Conservation (phyloP, 1,140 invertebrate species). For the Aphis gossypii region DNA sequence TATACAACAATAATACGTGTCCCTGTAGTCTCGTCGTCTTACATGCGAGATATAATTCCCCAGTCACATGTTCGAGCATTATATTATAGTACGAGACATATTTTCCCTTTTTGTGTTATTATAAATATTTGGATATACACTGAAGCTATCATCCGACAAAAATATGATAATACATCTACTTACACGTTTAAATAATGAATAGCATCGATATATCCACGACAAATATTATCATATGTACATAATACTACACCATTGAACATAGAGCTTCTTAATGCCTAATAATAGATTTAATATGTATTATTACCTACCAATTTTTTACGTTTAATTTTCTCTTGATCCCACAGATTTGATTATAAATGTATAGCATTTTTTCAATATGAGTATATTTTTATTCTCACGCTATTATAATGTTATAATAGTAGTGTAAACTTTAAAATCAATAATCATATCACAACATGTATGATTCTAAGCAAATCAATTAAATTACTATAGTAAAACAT, state of each 20-base stretch:
- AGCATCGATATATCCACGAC: neutral
- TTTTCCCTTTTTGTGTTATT: neutral
- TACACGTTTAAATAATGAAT: neutral
- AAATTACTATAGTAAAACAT: no score
- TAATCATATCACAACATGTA: no score
- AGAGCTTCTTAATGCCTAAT: neutral
- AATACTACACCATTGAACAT: no score
- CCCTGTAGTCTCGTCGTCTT: slow-evolving; percentile 33
- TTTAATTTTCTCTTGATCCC: neutral
- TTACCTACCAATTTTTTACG: neutral
- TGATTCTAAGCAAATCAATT: no score
- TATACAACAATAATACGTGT: neutral
- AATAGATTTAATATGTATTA: neutral
- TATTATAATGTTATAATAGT: no score
- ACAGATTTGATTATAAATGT: neutral
- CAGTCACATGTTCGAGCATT: neutral
- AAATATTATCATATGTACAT: neutral
- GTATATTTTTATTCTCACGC: neutral
- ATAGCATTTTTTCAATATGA: neutral
- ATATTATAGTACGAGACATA: neutral
- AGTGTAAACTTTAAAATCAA: no score
- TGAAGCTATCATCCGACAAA: neutral
- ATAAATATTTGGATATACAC: slow-evolving; percentile 37
- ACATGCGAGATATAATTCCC: neutral
- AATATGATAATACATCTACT: slow-evolving; percentile 1